Evolutionary conservation across 2,888 invertebrate genomes (phyloP), one percentile per base, ranked within the genome.

Genomic region (Melieria crassipennis): DNA sequence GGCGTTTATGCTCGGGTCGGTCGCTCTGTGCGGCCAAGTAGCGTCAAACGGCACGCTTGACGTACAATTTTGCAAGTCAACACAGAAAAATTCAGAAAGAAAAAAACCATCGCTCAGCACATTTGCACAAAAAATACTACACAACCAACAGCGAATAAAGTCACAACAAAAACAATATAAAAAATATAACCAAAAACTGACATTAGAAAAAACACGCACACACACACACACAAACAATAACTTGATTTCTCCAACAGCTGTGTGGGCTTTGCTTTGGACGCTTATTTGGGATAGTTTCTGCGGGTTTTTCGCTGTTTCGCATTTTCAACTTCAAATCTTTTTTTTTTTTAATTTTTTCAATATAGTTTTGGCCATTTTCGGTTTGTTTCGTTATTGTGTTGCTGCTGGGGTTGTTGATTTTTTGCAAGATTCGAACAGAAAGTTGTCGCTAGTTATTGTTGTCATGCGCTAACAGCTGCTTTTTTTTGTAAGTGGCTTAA

Each of bases 221-320:
- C 50, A 50, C 9, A 50, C 50, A 10, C 9, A 5, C 52, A 5
- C 11, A 62, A 47, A 11, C 52, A 46, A 63, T 63, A 71, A 71
- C 71, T 66, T 71, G 71, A 66, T 71, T 63, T 62, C 71, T 62
- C 62, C 65, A 70, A 71, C 71, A 71, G 71, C 71, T 71, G 71
- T 71, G 71, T 71, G 71, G 71, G 66, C 66, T 71, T 71, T 60
- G 52, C 42, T 52, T 65, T 10, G 61, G 42, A 50, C n/a, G 60
- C 30, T 13, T 30, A 30, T 30, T 30, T 30, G 30, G 30, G 30
- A 30, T 30, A 30, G 30, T 30, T 30, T 30, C 30, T 30, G 2
- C 30, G 30, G 30, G 2, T 30, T 30, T 30, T 30, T 30, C 3
- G 30, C 30, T 30, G 30, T 30, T 30, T 30, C 30, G 30, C 30